Evolutionary conservation across 2,113 vertebrate species (phyloP).

Genomic region (Lipophrys pholis): DNA sequence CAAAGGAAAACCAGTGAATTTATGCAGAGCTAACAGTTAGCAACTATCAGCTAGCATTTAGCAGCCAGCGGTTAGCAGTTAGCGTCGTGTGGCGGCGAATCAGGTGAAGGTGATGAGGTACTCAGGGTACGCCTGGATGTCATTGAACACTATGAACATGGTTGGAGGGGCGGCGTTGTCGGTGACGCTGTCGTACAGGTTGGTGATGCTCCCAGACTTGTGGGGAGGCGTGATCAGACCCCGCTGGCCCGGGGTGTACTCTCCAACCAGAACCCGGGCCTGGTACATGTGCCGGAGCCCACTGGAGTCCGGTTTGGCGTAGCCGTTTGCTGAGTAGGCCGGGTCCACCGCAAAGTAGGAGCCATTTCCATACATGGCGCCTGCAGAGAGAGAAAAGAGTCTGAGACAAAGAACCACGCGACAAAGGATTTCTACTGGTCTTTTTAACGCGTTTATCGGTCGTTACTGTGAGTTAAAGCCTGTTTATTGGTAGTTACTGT

Average conservation of each 20-base stretch:
- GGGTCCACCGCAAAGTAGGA: slow-evolving; percentile 86
- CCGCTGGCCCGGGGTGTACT: slow-evolving; percentile 53
- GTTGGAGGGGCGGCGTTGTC: slow-evolving; percentile 25
- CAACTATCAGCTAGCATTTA: no score
- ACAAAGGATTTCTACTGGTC: no score
- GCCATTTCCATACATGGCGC: slow-evolving; percentile 78
- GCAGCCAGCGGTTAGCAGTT: no score
- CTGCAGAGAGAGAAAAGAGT: neutral
- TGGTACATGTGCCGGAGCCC: slow-evolving; percentile 84
- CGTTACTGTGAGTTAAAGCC: no score
- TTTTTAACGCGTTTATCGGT: no score
- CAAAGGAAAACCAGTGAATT: no score
- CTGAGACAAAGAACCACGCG: no score
- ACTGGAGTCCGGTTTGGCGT: slow-evolving; percentile 56
- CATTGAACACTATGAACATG: slow-evolving; percentile 86
- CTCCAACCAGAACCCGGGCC: slow-evolving; percentile 86
- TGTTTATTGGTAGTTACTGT: no score
- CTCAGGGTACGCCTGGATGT: slow-evolving; percentile 88
- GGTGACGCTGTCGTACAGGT: slow-evolving; percentile 85
- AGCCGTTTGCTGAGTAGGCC: slow-evolving; percentile 73
- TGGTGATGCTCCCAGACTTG: slow-evolving; percentile 58
- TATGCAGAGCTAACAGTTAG: no score
- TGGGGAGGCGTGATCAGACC: slow-evolving; percentile 74
- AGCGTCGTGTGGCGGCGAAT: no score
- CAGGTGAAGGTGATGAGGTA: slow-evolving; percentile 86